phyloP scores from a whole-genome alignment of 2,797 vertebrate species.

The Psittacula echo region DNA sequence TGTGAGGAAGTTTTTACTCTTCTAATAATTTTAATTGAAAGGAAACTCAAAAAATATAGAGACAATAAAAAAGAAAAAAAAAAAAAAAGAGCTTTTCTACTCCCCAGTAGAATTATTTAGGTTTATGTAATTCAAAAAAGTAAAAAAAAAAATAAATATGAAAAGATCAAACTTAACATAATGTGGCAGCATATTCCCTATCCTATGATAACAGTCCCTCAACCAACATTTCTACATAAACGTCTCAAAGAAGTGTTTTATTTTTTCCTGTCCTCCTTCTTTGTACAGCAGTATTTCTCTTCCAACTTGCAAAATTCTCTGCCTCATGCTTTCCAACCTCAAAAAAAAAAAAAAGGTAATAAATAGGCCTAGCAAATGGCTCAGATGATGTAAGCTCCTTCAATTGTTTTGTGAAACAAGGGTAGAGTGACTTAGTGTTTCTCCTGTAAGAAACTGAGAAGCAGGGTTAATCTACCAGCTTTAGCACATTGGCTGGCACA shows the following conservation, averaged over 20 bases:
- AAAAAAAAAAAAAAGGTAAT: background rate
- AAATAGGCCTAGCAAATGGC: background rate
- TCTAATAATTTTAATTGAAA: background rate
- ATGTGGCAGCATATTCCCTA: background rate
- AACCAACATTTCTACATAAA: background rate
- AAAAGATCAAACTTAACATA: background rate
- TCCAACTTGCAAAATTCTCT: background rate
- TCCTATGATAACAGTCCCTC: background rate
- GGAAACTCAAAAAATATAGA: background rate
- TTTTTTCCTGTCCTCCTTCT: background rate
- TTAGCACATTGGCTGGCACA: too few relatives aligned
- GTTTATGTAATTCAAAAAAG: background rate
- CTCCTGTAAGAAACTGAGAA: background rate
- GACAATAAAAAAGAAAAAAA: background rate
- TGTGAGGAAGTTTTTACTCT: background rate
- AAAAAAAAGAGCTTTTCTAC: background rate
- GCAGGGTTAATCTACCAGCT: background rate
- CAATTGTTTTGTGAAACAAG: background rate
- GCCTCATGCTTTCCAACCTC: background rate
- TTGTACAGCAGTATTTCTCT: background rate
- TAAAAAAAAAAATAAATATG: background rate
- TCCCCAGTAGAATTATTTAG: background rate
- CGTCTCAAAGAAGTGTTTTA: rapidly evolving
- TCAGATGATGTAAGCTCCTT: background rate
- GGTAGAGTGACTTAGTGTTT: background rate